Evolutionary conservation across 2,888 invertebrate genomes (phyloP), one percentile per base, ranked within the genome.

Genomic region (Cheilosia variabilis): DNA sequence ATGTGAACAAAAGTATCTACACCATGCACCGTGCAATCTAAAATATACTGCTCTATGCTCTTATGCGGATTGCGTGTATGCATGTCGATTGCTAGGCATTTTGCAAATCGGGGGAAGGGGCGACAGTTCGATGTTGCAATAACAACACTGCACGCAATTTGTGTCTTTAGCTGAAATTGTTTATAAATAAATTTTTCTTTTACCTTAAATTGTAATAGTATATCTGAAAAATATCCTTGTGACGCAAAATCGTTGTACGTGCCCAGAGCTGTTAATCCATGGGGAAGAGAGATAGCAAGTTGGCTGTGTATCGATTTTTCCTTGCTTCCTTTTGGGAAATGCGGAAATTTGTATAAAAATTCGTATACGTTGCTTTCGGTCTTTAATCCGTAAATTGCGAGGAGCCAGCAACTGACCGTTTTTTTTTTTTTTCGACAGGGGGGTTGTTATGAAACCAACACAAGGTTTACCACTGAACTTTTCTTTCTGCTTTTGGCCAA

Each of bases 391-490:
- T 57, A 17, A 7, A 47, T 7, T 47, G 45, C n/a, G 68, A 37
- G 76, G 37, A 41, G 43, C 10, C 17, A 47, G 9, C 9, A 13
- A 15, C 3, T 63, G 57, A 43, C 52, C 41, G 31, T 34, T 55
- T 45, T 57, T 45, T 27, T 19, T 4, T 31, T 31, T 31, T 22
- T 24, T 55, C 45, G 27, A 27, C 19, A 31, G 17, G 22, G 31
- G n/a, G 73, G 57, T 3, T 84, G 71, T 80, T 80, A 75, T 84
- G 69, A 80, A 84, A 84, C 63, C 47, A 71, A 69, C n/a, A 71
- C 80, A 41, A 31, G 9, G 22, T 13, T 79, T 73, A 45, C 47
- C 69, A 79, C 75, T 73, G 68, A 65, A 63, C 37, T 73, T 71
- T 82, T 57, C 52, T 47, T 62, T 10, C 9, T 31, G 31, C 31